Conservation (phyloP, 2,797 vertebrate species). For the Pseudochirops cupreus region DNA sequence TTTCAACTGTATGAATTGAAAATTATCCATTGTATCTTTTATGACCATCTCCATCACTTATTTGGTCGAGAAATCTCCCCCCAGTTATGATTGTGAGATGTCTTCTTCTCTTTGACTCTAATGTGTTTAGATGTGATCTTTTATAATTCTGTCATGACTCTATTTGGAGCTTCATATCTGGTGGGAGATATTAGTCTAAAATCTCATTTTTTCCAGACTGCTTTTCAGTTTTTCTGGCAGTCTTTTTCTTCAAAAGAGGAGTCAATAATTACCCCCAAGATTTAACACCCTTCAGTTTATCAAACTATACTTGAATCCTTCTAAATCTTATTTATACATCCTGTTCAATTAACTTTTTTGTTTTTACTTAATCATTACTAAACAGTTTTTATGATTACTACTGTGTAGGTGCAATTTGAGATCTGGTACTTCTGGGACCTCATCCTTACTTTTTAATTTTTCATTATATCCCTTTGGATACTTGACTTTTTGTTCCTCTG, state of each 20-base stretch:
- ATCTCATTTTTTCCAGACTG: neutral
- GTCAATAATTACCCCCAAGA: neutral
- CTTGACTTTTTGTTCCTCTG: neutral
- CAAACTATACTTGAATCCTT: neutral
- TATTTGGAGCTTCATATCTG: neutral
- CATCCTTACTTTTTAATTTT: neutral
- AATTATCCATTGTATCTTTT: neutral
- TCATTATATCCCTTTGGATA: neutral
- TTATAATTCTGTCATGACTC: neutral
- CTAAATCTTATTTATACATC: neutral
- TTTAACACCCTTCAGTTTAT: neutral
- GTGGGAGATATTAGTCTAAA: neutral
- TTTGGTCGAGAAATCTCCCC: no score
- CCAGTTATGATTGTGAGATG: neutral
- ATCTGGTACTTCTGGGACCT: neutral
- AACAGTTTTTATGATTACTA: neutral
- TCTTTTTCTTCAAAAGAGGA: neutral
- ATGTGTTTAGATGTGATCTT: neutral
- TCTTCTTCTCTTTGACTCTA: neutral
- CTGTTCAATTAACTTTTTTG: neutral
- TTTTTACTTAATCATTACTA: neutral
- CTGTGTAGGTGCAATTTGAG: neutral
- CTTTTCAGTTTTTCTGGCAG: neutral
- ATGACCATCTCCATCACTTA: neutral
- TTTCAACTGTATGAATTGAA: neutral